Percentiles rank a stretch among this genome's conserved stretches.
phyloP scores from a whole-genome alignment of 2,113 vertebrate genomes.

The Sceloporus undulatus region DNA sequence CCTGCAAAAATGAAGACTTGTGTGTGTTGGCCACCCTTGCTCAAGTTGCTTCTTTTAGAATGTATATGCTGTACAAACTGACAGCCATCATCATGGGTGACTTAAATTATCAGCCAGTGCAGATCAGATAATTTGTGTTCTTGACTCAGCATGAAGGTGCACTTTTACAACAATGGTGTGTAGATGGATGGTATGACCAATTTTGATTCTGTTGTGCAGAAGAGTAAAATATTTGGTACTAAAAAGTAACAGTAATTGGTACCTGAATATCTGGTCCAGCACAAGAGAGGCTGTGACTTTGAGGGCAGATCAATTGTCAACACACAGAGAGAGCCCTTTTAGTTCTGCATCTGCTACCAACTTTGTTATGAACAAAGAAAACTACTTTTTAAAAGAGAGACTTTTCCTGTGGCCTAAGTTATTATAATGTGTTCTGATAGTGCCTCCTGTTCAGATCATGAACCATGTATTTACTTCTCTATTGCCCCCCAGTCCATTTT shows the following conservation, averaged over 20 bases:
- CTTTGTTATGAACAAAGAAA: conserved; percentile 18
- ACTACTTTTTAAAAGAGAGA: not conserved
- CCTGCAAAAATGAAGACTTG: no score
- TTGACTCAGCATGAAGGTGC: not conserved
- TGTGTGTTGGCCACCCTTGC: no score
- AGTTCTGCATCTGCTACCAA: conserved; percentile 13
- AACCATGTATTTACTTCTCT: not conserved
- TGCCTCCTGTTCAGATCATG: not conserved
- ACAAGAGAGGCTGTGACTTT: not conserved
- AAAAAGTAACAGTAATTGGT: not conserved
- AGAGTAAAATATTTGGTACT: not conserved
- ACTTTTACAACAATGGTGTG: not conserved
- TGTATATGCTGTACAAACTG: not conserved
- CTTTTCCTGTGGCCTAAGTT: not conserved
- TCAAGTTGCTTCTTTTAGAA: not conserved
- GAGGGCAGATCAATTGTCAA: not conserved
- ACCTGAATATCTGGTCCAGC: not conserved
- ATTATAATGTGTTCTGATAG: not conserved
- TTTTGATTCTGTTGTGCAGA: not conserved
- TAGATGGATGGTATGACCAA: no score
- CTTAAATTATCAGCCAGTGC: not conserved
- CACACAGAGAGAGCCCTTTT: no score
- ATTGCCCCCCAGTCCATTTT: not conserved
- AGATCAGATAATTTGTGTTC: not conserved
- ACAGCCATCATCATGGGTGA: no score